These are phyloP conservation scores for Syngnathus scovelli DNA, from an alignment of 2,113 vertebrate species.

Conservation along the genomic window DNA sequence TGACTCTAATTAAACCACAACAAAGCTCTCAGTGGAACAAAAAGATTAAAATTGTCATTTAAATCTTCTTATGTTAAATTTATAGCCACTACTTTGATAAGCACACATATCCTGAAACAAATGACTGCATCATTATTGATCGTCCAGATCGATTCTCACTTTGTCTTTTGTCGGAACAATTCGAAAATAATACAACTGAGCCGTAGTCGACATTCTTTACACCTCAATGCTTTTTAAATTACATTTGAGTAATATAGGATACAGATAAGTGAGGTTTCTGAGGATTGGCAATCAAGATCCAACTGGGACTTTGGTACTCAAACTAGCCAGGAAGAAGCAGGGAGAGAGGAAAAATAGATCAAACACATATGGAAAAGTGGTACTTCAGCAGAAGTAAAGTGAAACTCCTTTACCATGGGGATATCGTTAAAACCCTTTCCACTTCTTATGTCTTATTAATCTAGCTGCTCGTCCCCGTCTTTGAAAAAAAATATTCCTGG, in stretches of 20 bases:
- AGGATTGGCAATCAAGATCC: constrained; percentile 4
- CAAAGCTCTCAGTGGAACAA: background rate
- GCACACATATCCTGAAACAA: constrained; percentile 3
- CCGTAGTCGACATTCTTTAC: background rate
- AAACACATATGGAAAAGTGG: constrained; percentile 16
- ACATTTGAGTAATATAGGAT: background rate
- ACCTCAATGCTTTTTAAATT: background rate
- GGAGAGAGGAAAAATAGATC: constrained; percentile 24
- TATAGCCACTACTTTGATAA: background rate
- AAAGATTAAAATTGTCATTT: constrained; percentile 3
- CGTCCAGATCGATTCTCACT: constrained; percentile 2
- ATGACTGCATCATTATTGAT: constrained; percentile 1
- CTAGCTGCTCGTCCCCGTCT: background rate
- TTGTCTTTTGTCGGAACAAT: background rate
- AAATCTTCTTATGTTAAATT: constrained; percentile 3
- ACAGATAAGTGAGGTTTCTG: background rate
- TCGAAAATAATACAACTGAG: background rate
- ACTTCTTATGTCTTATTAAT: background rate
- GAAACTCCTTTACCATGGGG: background rate
- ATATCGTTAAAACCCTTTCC: background rate
- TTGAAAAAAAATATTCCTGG: constrained; percentile 2
- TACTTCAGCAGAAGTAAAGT: constrained; percentile 1
- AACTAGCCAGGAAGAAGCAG: constrained; percentile 12
- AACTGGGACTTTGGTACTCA: constrained; percentile 18
- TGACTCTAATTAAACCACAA: background rate